Evolutionary conservation across 2,113 vertebrate species (phyloP), one percentile per base, ranked within the genome.

Genomic region (Halichoeres trimaculatus): DNA sequence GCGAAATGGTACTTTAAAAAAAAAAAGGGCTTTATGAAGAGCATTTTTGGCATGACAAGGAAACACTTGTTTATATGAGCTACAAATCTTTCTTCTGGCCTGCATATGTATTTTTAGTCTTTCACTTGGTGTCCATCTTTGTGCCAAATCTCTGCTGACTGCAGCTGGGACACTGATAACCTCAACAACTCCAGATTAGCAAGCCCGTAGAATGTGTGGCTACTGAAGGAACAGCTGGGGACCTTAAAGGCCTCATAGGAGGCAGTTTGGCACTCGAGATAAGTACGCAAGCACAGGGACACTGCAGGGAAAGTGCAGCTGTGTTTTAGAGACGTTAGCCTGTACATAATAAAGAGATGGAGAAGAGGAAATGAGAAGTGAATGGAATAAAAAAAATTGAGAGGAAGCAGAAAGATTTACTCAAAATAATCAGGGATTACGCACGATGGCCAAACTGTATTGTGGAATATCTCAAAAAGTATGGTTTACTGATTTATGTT

Each of bases 301-400:
- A 34, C 19, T 73, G 16, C 23, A 30, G 35, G 24, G 41, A 22
- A 47, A 20, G 36, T 45, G 26, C 61, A 70, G 61, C 57, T 59
- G 55, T 66, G 34, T 20, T 24, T 45, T 1, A 56, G 4, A 26
- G 45, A n/a, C 19, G 0, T 56, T 19, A 10, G n/a, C 5, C 47
- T 38, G 11, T 8, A 11, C 22, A 34, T 20, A 41, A 38, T 56
- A 19, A 60, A 70, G 41, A 22, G 48, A 54, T 57, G 40, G 54
- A 65, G 81, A 85, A 83, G 53, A 57, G 70, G 55, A 89, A 79
- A 73, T 55, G 40, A 19, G 19, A 45, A 20, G 12, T 59, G 65
- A 71, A 64, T 51, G 22, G 41, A 71, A 41, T 52, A 50, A 43
- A 48, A 43, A 48, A 53, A 8, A 14, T 82, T 40, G 64, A 72